Conservation (phyloP, 2,113 vertebrate genomes). For the Glareola pratincola region DNA sequence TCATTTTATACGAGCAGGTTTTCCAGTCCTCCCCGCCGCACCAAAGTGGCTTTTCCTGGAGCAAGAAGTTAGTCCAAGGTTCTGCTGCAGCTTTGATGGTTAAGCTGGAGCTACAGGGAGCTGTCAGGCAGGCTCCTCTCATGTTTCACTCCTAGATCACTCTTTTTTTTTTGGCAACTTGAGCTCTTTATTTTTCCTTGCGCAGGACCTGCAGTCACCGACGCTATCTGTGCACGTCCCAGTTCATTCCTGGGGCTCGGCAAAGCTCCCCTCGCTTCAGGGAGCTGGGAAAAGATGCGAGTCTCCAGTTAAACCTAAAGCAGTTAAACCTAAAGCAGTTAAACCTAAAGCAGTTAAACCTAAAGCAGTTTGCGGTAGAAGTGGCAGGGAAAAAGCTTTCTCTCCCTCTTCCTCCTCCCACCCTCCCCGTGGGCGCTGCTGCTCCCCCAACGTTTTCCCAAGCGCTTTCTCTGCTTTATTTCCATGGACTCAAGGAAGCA, state of each 20-base stretch:
- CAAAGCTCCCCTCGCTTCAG: neutral
- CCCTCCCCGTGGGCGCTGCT: neutral
- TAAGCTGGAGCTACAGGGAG: neutral
- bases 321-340: neutral
- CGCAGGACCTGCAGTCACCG: neutral
- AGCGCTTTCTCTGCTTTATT: neutral
- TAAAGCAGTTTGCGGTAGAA: neutral
- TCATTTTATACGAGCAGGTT: neutral
- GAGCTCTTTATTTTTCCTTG: neutral
- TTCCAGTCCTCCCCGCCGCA: neutral
- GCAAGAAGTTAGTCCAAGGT: neutral
- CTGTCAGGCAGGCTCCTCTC: neutral
- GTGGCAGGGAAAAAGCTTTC: neutral
- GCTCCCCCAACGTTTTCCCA: neutral
- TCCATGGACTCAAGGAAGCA: neutral
- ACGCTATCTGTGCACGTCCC: neutral
- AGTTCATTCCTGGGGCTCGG: neutral
- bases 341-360: neutral
- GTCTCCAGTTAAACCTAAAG: neutral
- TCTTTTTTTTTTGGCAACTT: neutral
- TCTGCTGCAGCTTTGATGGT: neutral
- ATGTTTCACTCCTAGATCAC: neutral
- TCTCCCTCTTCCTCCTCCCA: neutral
- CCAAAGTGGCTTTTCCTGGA: neutral
- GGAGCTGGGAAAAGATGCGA: neutral